Percentiles rank a stretch among this genome's conserved stretches.
Conservation (phyloP, 2,888 invertebrate genomes). For the Caenorhabditis virilis region DNA sequence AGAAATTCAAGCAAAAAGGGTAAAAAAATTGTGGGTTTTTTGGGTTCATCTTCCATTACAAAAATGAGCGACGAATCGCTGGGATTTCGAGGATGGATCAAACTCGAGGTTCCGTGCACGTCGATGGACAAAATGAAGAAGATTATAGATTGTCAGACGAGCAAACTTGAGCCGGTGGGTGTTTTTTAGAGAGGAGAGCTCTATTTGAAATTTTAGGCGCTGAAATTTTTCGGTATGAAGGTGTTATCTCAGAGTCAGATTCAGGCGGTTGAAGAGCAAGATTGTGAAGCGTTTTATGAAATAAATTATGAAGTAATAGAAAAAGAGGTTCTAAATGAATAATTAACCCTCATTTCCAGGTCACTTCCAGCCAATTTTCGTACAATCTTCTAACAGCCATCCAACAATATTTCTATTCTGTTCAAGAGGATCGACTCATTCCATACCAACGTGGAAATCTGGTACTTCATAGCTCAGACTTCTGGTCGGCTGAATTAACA, state of each 20-base stretch:
- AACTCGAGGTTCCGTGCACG: conserved; percentile 32
- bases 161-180: conserved; percentile 21
- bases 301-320: conserved; percentile 30
- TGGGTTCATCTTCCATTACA: too few relatives aligned
- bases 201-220: conserved; percentile 14
- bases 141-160: conserved; percentile 13
- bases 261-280: conserved; percentile 34
- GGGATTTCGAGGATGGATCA: conserved; percentile 35
- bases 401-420: conserved; percentile 18
- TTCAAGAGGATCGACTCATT: conserved; percentile 22
- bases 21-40: too few relatives aligned
- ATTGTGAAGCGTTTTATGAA: conserved; percentile 37
- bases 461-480: conserved; percentile 31
- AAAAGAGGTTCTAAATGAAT: too few relatives aligned
- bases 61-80: conserved; percentile 24
- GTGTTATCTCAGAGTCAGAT: conserved; percentile 16
- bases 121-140: conserved; percentile 10
- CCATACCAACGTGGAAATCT: conserved; percentile 40
- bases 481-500: conserved; percentile 24
- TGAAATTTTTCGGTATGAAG: conserved; percentile 19
- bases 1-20: too few relatives aligned
- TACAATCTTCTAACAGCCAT: conserved; percentile 16
- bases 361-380: conserved; percentile 7
- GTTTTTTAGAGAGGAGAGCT: not conserved
- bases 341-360: conserved; percentile 10